phyloP scores from a whole-genome alignment of 2,888 invertebrate genomes.

The Erebia epiphron region DNA sequence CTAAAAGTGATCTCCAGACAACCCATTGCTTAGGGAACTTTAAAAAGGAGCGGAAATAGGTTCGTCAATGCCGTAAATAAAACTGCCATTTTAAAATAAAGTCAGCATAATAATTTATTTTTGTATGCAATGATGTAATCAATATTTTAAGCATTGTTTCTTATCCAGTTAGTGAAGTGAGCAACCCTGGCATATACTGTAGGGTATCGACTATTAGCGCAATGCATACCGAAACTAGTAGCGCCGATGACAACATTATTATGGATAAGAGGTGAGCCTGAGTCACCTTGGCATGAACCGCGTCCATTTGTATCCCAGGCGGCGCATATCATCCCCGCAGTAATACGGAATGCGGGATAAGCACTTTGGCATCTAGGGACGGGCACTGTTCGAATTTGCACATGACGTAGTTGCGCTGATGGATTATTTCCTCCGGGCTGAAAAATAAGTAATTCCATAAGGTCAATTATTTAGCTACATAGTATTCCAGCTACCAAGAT shows the following conservation, averaged over 20 bases:
- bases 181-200: slow-evolving; percentile 39
- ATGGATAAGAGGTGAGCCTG: slow-evolving; percentile 55
- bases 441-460: slow-evolving; percentile 17
- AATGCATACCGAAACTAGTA: slow-evolving; percentile 48
- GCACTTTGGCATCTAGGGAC: slow-evolving; percentile 44
- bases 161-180: slow-evolving; percentile 24
- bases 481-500: too few relatives aligned
- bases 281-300: slow-evolving; percentile 54
- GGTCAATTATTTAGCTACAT: too few relatives aligned
- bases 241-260: slow-evolving; percentile 49
- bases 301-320: slow-evolving; percentile 50
- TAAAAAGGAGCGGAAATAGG: too few relatives aligned
- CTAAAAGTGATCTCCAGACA: too few relatives aligned
- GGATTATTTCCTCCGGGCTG: slow-evolving; percentile 22
- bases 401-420: slow-evolving; percentile 52
- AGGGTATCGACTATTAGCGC: slow-evolving; percentile 46
- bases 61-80: too few relatives aligned
- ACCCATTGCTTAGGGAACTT: too few relatives aligned
- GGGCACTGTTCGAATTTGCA: slow-evolving; percentile 49
- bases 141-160: slow-evolving; percentile 1
- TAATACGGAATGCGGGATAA: slow-evolving; percentile 40
- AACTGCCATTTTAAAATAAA: too few relatives aligned
- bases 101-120: too few relatives aligned
- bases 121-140: too few relatives aligned
- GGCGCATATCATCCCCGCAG: slow-evolving; percentile 53